Evolutionary conservation across 2,113 vertebrate species (phyloP).

Genomic region (Anolis carolinensis): DNA sequence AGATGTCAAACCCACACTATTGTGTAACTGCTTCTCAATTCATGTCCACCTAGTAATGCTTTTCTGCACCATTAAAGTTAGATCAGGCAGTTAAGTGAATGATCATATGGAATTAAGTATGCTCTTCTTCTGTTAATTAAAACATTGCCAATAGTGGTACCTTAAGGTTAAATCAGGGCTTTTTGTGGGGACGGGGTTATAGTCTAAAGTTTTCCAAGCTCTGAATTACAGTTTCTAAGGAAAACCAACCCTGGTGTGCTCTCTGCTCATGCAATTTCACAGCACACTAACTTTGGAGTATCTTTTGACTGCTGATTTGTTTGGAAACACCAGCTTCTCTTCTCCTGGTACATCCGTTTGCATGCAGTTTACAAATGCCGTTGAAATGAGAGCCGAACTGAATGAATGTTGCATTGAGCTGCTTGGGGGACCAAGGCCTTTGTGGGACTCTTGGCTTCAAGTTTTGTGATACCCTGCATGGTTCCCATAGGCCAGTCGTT

Average conservation of each 20-base stretch:
- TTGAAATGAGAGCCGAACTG: neutral
- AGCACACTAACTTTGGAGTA: neutral
- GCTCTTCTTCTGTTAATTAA: too few relatives aligned
- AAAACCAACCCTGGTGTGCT: neutral
- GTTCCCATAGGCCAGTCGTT: neutral
- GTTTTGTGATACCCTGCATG: neutral
- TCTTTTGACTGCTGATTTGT: neutral
- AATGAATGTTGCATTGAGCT: neutral
- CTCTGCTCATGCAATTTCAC: neutral
- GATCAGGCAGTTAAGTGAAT: neutral
- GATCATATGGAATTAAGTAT: neutral
- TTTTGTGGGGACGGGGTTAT: too few relatives aligned
- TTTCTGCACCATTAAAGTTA: neutral
- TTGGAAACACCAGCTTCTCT: neutral
- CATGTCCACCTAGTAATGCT: neutral
- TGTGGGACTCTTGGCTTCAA: neutral
- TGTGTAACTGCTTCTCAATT: neutral
- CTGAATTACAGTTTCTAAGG: too few relatives aligned
- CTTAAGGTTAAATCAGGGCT: neutral
- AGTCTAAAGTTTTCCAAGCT: too few relatives aligned
- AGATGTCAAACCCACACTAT: neutral
- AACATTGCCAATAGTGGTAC: neutral
- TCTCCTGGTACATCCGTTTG: conserved; percentile 7
- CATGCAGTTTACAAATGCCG: conserved; percentile 32
- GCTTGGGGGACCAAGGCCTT: conserved; percentile 6